Evolutionary conservation across 2,113 vertebrate species (phyloP), one percentile per base, ranked within the genome.

Genomic region (Manacus vitellinus): DNA sequence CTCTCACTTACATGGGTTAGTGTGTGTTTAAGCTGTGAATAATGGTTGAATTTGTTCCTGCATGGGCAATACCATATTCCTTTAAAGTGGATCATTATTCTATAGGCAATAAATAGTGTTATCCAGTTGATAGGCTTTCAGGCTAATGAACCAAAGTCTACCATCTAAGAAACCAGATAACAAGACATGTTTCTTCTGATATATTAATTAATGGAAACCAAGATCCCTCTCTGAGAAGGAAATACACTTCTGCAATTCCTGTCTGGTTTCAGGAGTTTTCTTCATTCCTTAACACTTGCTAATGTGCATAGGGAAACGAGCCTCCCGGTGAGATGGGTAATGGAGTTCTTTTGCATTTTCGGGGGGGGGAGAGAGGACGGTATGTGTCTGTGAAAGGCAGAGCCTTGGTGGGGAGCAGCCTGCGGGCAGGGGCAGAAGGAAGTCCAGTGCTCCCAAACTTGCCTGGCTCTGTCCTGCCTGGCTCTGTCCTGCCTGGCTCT

Each of bases 111-210:
- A 98, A 98, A 98, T 97, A 97, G 94, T 93, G 92, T 97, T 98
- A 97, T 92, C 80, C 96, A 94, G 90, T 88, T 93, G 96, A 97
- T 97, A 95, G 86, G 94, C 94, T 98, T 92, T 96, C 95, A 97
- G 96, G 97, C 96, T 98, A 98, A 98, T 97, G 97, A 98, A 94
- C 97, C 97, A 97, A 83, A 97, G 89, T 97, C 95, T 96, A 91
- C 96, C 81, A 54, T 97, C 96, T 96, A 96, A 98, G 97, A 94
- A 97, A 83, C 92, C 95, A 97, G 95, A 98, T 96, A 98, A 97
- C 95, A 96, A 98, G 97, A 96, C 95, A 37, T 95, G 92, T 98
- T 97, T 97, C 92, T 97, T 96, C 94, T 97, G 96, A 97, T 97
- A 96, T 96, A 97, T 98, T 98, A 97, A 98, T 98, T 98, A 98